Conservation (phyloP, 2,888 invertebrate species). For the Caenorhabditis sp. region DNA sequence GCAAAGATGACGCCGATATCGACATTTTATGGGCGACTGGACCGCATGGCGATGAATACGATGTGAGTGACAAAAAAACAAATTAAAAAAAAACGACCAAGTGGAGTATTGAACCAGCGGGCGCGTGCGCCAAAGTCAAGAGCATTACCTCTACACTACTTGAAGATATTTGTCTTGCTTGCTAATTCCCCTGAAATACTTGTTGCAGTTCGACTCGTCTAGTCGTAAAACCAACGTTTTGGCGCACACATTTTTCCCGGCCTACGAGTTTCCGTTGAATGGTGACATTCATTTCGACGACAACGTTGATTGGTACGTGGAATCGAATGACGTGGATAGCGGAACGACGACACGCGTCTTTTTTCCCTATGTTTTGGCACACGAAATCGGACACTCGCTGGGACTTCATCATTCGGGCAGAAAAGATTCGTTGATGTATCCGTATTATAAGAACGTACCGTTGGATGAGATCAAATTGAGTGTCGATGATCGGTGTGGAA, state of each 20-base stretch:
- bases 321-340: slow-evolving; percentile 15
- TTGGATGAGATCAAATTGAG: slow-evolving; percentile 62
- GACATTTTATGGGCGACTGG: slow-evolving; percentile 79
- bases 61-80: too few species aligned
- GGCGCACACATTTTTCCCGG: slow-evolving; percentile 71
- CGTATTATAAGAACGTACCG: slow-evolving; percentile 63
- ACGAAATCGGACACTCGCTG: slow-evolving; percentile 70
- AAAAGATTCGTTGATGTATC: slow-evolving; percentile 65
- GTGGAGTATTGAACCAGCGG: too few species aligned
- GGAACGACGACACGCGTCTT: slow-evolving; percentile 28
- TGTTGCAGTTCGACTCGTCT: slow-evolving; percentile 65
- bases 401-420: slow-evolving; percentile 68
- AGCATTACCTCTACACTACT: too few species aligned
- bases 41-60: slow-evolving; percentile 65
- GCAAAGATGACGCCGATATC: slow-evolving; percentile 79
- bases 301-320: slow-evolving; percentile 60
- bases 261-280: slow-evolving; percentile 63
- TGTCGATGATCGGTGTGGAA: slow-evolving; percentile 70
- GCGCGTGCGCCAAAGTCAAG: too few species aligned
- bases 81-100: too few species aligned
- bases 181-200: too few species aligned
- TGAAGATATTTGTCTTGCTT: too few species aligned
- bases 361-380: slow-evolving; percentile 72
- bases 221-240: slow-evolving; percentile 59
- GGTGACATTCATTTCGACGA: slow-evolving; percentile 71